These are phyloP conservation scores for Lontra canadensis DNA, from an alignment of 2,113 vertebrate species.

Conservation along the genomic window DNA sequence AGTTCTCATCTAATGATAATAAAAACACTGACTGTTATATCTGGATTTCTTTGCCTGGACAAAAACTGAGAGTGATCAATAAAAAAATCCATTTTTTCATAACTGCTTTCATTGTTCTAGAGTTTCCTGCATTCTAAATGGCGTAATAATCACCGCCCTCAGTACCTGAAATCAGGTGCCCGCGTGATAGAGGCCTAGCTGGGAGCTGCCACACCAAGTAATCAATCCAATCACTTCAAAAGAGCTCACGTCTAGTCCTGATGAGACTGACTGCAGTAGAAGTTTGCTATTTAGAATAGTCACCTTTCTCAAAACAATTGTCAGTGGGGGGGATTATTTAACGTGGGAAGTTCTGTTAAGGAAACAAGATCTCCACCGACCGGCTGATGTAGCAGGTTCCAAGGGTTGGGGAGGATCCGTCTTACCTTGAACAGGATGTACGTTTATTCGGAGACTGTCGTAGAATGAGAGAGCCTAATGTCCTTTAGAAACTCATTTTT, in stretches of 20 bases:
- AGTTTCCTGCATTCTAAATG: conserved; percentile 53
- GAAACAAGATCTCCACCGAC: background rate
- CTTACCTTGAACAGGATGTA: background rate
- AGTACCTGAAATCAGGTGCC: conserved; percentile 32
- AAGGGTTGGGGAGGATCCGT: background rate
- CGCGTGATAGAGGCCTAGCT: background rate
- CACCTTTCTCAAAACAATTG: conserved; percentile 36
- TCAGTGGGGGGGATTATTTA: background rate
- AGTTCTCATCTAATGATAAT: conserved; percentile 44
- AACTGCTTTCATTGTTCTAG: background rate
- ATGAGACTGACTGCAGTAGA: conserved; percentile 41
- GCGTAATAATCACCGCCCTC: conserved; percentile 41
- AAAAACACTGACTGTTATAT: conserved; percentile 38
- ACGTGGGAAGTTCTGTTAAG: conserved; percentile 20
- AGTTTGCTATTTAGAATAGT: conserved; percentile 60
- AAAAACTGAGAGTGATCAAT: background rate
- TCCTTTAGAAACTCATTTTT: background rate
- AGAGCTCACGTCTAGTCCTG: background rate
- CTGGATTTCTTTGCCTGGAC: conserved; percentile 22
- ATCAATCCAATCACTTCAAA: conserved; percentile 64
- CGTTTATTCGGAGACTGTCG: background rate
- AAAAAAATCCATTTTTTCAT: conserved; percentile 49
- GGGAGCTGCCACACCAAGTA: background rate
- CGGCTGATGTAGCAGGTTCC: background rate
- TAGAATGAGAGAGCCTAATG: background rate